Evolutionary conservation across 1,140 invertebrate species (phyloP).

Genomic region (Cydia splendana): DNA sequence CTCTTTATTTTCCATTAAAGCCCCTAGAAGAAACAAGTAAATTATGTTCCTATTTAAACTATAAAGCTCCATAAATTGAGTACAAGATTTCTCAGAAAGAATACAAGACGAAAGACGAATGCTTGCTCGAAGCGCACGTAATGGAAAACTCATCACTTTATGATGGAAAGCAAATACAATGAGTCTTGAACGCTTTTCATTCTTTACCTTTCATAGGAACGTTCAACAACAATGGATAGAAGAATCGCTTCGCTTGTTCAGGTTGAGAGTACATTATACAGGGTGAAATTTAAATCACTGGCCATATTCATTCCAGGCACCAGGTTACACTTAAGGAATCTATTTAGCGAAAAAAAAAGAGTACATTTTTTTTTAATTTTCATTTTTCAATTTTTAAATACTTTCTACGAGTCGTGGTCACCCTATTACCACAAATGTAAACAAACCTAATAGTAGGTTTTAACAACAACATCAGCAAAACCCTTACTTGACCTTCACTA

Average conservation of each 20-base stretch:
- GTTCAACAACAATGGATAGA: slow-evolving; percentile 8
- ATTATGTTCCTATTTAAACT: neutral
- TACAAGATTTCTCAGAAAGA: slow-evolving; percentile 2
- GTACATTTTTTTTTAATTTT: too few species aligned
- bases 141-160: slow-evolving; percentile 7
- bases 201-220: slow-evolving; percentile 1
- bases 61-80: neutral
- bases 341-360: too few species aligned
- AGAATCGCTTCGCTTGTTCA: neutral
- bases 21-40: neutral
- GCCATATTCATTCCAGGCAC: too few species aligned
- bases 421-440: too few species aligned
- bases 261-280: neutral
- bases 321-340: too few species aligned
- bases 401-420: too few species aligned
- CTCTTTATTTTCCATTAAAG: neutral
- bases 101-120: neutral
- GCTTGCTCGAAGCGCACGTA: neutral
- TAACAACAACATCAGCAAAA: too few species aligned
- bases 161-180: slow-evolving; percentile 17
- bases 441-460: too few species aligned
- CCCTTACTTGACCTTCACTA: too few species aligned
- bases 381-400: too few species aligned
- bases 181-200: slow-evolving; percentile 5
- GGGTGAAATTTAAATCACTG: too few species aligned